These are phyloP conservation scores for Coenonympha glycerion DNA, from an alignment of 2,888 invertebrate species.

Conservation along the genomic window DNA sequence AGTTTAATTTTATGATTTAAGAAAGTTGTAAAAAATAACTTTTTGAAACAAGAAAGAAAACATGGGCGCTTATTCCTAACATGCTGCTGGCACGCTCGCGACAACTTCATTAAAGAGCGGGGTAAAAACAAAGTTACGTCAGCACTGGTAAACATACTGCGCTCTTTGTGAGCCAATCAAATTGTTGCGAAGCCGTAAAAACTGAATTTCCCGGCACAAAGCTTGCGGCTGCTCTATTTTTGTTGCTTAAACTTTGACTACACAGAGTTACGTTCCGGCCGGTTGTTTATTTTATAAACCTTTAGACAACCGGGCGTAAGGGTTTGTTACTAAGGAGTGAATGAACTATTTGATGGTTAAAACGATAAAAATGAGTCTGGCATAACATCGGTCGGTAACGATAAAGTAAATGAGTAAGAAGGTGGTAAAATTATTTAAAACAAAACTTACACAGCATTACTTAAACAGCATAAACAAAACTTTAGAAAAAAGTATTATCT, in stretches of 20 bases:
- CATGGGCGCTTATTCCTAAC: conserved; percentile 2
- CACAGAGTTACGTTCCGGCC: neutral
- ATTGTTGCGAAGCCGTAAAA: conserved; percentile 37
- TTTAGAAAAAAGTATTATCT: too few relatives aligned
- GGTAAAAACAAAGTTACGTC: conserved; percentile 44
- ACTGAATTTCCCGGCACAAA: conserved; percentile 21
- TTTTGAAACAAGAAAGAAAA: neutral
- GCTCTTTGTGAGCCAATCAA: conserved; percentile 56
- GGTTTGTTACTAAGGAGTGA: neutral
- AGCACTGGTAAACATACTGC: conserved; percentile 34
- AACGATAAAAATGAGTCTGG: too few relatives aligned
- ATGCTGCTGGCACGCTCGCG: conserved; percentile 23
- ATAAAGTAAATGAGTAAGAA: too few relatives aligned
- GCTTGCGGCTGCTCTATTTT: conserved; percentile 18
- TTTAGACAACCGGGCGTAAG: neutral
- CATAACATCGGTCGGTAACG: too few relatives aligned
- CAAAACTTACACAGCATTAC: too few relatives aligned
- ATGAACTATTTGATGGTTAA: too few relatives aligned
- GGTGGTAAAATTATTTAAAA: too few relatives aligned
- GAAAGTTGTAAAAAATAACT: too few relatives aligned
- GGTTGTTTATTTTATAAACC: neutral
- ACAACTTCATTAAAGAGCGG: conserved; percentile 57
- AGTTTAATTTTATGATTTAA: too few relatives aligned
- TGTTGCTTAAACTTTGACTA: neutral
- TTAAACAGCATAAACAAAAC: too few relatives aligned